These are phyloP conservation scores for Hydrochoerus hydrochaeris DNA, from an alignment of 2,113 vertebrate species.

Conservation along the genomic window DNA sequence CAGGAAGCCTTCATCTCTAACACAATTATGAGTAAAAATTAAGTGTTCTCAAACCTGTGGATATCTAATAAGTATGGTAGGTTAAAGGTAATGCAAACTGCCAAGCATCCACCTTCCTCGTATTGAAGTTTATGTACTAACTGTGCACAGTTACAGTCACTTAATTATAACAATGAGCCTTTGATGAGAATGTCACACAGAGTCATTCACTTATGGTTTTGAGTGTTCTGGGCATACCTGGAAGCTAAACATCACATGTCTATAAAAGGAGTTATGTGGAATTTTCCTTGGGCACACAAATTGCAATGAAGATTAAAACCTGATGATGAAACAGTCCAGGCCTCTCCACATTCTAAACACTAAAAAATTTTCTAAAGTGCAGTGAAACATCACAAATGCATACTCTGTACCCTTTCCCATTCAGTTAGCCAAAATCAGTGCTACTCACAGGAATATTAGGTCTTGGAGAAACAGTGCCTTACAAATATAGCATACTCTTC, in stretches of 20 bases:
- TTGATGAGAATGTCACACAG: neutral
- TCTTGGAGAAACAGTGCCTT: neutral
- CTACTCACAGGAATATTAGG: neutral
- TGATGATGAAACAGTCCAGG: neutral
- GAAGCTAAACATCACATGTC: neutral
- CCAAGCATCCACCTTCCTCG: neutral
- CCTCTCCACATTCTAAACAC: neutral
- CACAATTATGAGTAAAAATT: neutral
- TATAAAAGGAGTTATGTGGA: neutral
- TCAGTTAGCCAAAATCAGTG: neutral
- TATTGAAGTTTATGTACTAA: neutral
- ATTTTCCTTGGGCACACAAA: neutral
- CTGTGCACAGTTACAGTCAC: neutral
- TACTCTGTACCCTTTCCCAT: neutral
- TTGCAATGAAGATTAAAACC: neutral
- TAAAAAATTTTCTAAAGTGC: neutral
- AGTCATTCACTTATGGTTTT: neutral
- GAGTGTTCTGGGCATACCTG: neutral
- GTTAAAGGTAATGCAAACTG: neutral
- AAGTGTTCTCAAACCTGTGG: neutral
- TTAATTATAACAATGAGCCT: neutral
- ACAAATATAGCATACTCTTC: neutral
- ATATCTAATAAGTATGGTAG: neutral
- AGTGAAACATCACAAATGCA: fast-evolving
- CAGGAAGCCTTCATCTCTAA: neutral